Evolutionary conservation across 2,113 vertebrate genomes (phyloP), one percentile per base, ranked within the genome.

Genomic region (Tragelaphus strepsiceros): DNA sequence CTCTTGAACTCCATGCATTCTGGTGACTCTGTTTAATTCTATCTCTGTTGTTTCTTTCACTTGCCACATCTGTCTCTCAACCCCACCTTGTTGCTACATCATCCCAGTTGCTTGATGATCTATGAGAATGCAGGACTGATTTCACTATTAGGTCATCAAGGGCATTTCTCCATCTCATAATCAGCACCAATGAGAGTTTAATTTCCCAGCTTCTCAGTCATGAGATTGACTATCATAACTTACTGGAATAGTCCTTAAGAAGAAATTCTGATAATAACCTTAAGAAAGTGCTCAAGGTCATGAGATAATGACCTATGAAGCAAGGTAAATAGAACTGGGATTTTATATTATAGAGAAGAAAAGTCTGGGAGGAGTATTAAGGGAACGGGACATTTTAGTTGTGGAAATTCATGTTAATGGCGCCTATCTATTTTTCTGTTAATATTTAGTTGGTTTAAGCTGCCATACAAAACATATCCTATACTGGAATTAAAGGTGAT

Each of bases 181-280:
- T 85, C 46, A 96, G 62, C 84, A 92, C 14, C 4, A 67, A 19
- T 71, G 15, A 53, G 39, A 92, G 17, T 94, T 90, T 59, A 59
- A 95, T 95, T 92, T 97, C 74, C 51, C 43, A 97, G 94, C 61
- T 86, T 35, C 54, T n/a, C 19, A 88, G 85, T 97, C 94, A 92
- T 94, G 39, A 12, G 74, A 10, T 88, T 96, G 7, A 84, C 59
- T 93, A 64, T 39, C 16, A 87, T 2, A 86, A 13, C 53, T 83
- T 90, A 84, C 30, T 81, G 89, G 59, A 91, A 74, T 88, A 80
- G 26, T 53, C 3, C 61, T 80, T 90, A 92, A 35, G 64, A 78
- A 82, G n/a, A 77, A 88, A 95, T 78, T 3, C 7, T 90, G 46
- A 19, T 46, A 62, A 83, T 5, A 49, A 49, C 32, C 87, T 35